Conservation (phyloP, 1,140 invertebrate species). For the Drusus annulatus region DNA sequence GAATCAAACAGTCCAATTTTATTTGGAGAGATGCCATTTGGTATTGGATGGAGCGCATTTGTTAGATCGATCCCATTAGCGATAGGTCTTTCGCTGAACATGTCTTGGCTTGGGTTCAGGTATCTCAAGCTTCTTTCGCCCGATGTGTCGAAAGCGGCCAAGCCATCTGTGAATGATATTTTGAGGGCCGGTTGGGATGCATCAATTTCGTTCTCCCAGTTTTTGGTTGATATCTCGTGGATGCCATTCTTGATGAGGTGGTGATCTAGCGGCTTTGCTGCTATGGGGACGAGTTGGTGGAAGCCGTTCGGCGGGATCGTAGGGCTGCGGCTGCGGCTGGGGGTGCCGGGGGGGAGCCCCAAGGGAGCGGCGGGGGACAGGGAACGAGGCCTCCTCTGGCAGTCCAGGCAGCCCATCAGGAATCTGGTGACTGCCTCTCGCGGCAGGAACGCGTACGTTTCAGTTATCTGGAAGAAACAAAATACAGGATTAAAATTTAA, state of each 20-base stretch:
- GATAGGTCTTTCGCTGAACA: conserved; percentile 15
- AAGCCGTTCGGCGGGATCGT: conserved; percentile 64
- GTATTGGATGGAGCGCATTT: neutral
- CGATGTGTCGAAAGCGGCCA: conserved; percentile 34
- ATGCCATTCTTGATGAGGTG: conserved; percentile 59
- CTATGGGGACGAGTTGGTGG: conserved; percentile 60
- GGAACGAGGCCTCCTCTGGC: conserved; percentile 88
- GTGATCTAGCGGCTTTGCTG: conserved; percentile 57
- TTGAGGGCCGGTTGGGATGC: conserved; percentile 58
- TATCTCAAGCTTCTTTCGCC: conserved; percentile 48
- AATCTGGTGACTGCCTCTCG: conserved; percentile 96
- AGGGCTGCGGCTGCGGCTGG: conserved; percentile 69
- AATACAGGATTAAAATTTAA: no score
- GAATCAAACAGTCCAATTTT: conserved; percentile 44
- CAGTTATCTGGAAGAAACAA: conserved; percentile 86
- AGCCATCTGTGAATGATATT: conserved; percentile 40
- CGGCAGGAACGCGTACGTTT: conserved; percentile 95
- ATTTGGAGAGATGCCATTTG: conserved; percentile 29
- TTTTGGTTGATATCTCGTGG: conserved; percentile 65
- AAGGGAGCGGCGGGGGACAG: conserved; percentile 74
- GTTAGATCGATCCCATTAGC: conserved; percentile 53
- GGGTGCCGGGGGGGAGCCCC: conserved; percentile 72
- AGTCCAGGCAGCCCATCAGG: conserved; percentile 93
- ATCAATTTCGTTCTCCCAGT: conserved; percentile 71
- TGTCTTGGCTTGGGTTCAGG: conserved; percentile 37